Evolutionary conservation across 92 coral and sea anemone species (phyloP).

Genomic region (Umimayanthus kanabou): DNA sequence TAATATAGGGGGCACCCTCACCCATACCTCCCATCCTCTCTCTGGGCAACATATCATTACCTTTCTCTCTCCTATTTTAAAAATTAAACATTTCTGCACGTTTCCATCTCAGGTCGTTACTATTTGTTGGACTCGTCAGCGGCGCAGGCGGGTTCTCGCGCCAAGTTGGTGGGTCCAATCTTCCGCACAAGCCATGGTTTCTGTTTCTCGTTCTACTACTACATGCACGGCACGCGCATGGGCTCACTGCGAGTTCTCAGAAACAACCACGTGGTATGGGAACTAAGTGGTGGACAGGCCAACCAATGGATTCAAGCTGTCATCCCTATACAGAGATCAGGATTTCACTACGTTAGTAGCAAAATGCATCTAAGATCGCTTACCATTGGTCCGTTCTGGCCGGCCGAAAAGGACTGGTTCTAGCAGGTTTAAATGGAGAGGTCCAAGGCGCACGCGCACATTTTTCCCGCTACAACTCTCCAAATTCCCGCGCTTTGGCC

Average conservation of each 20-base stretch:
- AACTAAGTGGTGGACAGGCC: slow-evolving; percentile 2
- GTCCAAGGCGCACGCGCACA: too few relatives aligned
- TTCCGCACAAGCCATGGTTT: background rate
- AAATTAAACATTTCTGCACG: background rate
- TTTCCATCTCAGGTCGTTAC: background rate
- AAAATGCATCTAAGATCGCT: too few relatives aligned
- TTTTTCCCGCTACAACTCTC: too few relatives aligned
- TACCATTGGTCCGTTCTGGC: too few relatives aligned
- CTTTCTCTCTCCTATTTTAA: background rate
- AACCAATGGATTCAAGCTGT: slow-evolving; percentile 25
- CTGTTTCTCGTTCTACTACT: slow-evolving; percentile 34
- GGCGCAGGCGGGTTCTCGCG: background rate
- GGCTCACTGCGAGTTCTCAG: slow-evolving; percentile 5
- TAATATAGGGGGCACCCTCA: too few relatives aligned
- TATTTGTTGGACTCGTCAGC: slow-evolving; percentile 12
- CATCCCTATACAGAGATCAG: background rate
- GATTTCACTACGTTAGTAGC: slow-evolving; percentile 5
- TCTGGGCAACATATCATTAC: background rate
- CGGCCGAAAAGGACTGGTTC: too few relatives aligned
- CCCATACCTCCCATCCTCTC: too few relatives aligned
- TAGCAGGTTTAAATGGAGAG: too few relatives aligned
- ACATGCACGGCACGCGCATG: slow-evolving; percentile 30
- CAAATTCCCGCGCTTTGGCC: too few relatives aligned
- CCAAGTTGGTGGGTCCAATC: background rate
- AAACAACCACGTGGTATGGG: slow-evolving; percentile 6